These are phyloP conservation scores for Amblyjoppa fuscipennis DNA, from an alignment of 2,888 invertebrate species.

Conservation along the genomic window DNA sequence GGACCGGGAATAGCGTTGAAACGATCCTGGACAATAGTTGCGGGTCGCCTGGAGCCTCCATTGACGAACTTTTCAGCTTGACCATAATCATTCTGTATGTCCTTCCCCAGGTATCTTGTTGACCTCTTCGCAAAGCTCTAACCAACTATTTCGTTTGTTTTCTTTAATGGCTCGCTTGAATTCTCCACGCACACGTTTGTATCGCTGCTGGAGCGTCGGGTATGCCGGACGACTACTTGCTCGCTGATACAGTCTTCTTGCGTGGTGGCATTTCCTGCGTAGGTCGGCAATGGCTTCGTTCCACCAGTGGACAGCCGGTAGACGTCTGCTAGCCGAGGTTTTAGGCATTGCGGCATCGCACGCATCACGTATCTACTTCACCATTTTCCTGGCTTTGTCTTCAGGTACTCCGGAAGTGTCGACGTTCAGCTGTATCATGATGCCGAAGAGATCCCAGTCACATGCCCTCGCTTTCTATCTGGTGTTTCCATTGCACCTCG, in stretches of 20 bases:
- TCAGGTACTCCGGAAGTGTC: conserved; percentile 20
- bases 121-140: conserved; percentile 41
- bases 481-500: not conserved
- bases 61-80: conserved; percentile 40
- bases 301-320: conserved; percentile 58
- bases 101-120: conserved; percentile 56
- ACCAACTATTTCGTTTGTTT: conserved; percentile 23
- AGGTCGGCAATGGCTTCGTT: conserved; percentile 41
- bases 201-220: conserved; percentile 18
- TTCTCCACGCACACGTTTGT: conserved; percentile 38
- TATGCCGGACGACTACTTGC: conserved; percentile 36
- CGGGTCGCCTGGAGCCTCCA: conserved; percentile 49
- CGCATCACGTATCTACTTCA: conserved; percentile 37
- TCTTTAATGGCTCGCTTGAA: conserved; percentile 43
- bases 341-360: conserved; percentile 57
- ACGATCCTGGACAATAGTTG: conserved; percentile 62
- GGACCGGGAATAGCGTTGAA: conserved; percentile 37
- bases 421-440: not conserved
- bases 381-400: conserved; percentile 18
- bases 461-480: not conserved
- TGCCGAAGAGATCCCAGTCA: not conserved
- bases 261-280: conserved; percentile 38
- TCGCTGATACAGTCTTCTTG: conserved; percentile 51
- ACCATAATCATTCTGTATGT: conserved; percentile 61
- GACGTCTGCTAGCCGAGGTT: not conserved